Evolutionary conservation across 2,888 invertebrate species (phyloP), one percentile per base, ranked within the genome.

Genomic region (Synanthedon vespiformis): DNA sequence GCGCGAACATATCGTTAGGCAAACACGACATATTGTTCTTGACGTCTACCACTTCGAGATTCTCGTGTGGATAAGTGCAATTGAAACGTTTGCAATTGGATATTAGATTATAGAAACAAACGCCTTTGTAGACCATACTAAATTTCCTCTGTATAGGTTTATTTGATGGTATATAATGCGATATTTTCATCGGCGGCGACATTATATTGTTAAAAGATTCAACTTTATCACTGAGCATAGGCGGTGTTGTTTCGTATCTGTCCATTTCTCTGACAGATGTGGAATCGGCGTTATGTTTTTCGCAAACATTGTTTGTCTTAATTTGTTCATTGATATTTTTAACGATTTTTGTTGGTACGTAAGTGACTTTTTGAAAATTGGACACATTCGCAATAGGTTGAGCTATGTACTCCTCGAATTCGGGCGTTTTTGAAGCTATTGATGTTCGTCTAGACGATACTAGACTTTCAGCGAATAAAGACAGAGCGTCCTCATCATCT

Each of bases 381-480:
- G 53, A 53, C 2, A 48, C 10, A 2, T 61, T 48, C 4, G 44
- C 54, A 5, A 65, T 1, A 2, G 74, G 68, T 55, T 62, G 55
- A 0, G 81, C 79, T 1, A 77, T 49, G 56, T 78, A 80, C 58
- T 79, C 77, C 18, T 77, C 77, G 12, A 52, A 8, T 1, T 51
- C 54, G 2, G 14, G 27, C 3, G 34, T 12, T 27, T 53, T 52
- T 2, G 54, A 49, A 5, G 50, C 27, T 3, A 54, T 47, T 6
- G 50, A 40, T 0, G 56, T 57, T 2, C 55, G 56, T 54, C 58
- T 63, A 12, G 64, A 63, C 3, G 76, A 66, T 1, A 75, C 72
- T n/a, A 85, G 63, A 56, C 85, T 85, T 60, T 81, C 84, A 12
- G 85, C 85, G 56, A 63, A 86, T 2, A 87, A 52, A 10, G 86